Evolutionary conservation across 2,888 invertebrate species (phyloP).

Genomic region (Prenolepis imparis): DNA sequence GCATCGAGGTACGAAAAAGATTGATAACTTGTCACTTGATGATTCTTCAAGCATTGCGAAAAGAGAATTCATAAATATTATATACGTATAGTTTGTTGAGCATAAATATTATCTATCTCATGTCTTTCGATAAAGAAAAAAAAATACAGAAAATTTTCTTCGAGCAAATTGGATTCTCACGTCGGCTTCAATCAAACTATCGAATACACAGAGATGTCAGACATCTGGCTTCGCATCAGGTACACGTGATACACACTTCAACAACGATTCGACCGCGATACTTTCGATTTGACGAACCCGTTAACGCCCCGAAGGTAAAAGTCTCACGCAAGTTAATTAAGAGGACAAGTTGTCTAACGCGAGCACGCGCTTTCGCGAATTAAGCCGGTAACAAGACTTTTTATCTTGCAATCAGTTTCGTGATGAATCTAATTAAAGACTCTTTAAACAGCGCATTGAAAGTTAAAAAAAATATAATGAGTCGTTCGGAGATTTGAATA

Average conservation of each 20-base stretch:
- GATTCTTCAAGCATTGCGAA: not conserved
- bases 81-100: not conserved
- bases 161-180: not conserved
- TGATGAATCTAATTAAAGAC: conserved; percentile 20
- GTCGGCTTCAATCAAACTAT: not conserved
- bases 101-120: not conserved
- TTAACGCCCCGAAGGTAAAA: conserved; percentile 53
- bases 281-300: conserved; percentile 39
- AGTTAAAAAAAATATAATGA: not conserved
- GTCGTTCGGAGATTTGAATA: not conserved
- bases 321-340: conserved; percentile 39
- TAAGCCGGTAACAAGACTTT: conserved; percentile 15
- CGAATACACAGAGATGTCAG: not conserved
- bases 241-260: not conserved
- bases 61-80: not conserved
- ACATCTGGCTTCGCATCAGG: not conserved
- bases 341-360: conserved; percentile 32
- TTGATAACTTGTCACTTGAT: conserved; percentile 46
- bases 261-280: not conserved
- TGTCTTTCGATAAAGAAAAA: not conserved
- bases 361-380: conserved; percentile 43
- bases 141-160: not conserved
- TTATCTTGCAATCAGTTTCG: conserved; percentile 39
- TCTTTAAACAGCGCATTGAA: conserved; percentile 3
- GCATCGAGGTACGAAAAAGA: conserved; percentile 61